Conservation (phyloP, 2,797 vertebrate species). For the Alca torda region DNA sequence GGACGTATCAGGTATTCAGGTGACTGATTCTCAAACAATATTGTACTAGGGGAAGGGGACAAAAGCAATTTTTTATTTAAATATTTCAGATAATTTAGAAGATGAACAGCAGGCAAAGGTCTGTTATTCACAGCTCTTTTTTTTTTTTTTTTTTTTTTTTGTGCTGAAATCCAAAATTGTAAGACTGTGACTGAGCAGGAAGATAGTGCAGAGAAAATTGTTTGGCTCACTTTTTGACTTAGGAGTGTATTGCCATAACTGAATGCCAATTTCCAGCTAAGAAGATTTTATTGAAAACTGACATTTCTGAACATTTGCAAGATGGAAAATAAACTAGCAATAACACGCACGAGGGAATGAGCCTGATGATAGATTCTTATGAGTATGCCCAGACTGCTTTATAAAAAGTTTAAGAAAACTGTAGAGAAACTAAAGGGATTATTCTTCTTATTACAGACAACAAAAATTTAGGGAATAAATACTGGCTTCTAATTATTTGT, state of each 20-base stretch:
- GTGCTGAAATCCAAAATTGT: neutral
- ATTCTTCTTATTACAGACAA: neutral
- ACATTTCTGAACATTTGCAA: neutral
- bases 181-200: neutral
- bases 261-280: neutral
- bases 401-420: neutral
- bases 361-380: neutral
- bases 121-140: neutral
- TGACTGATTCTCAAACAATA: neutral
- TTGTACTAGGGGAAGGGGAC: neutral
- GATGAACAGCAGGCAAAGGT: neutral
- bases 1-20: neutral
- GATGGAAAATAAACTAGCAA: neutral
- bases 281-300: constrained; percentile 16
- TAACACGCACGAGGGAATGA: neutral
- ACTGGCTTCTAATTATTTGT: neutral
- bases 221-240: neutral
- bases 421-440: neutral
- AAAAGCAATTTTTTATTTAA: constrained; percentile 19
- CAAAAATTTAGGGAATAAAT: neutral
- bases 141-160: neutral
- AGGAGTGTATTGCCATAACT: neutral
- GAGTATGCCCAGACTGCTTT: neutral
- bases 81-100: constrained; percentile 7
- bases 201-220: neutral